These are phyloP conservation scores for Rhyacophila evoluta DNA, from an alignment of 2,888 invertebrate genomes.

Conservation along the genomic window DNA sequence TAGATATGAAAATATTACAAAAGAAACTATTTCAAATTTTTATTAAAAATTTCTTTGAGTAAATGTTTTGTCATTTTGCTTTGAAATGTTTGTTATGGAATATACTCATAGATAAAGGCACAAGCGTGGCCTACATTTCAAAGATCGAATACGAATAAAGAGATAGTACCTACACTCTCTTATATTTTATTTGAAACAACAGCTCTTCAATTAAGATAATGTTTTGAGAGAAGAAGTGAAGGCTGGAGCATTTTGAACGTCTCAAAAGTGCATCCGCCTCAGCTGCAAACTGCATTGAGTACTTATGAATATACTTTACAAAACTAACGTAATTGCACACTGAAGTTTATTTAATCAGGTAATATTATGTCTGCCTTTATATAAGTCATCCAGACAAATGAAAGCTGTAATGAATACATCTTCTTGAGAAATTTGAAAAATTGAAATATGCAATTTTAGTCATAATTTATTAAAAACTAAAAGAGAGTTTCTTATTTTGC, in stretches of 20 bases:
- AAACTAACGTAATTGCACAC: background rate
- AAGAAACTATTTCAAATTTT: too few species aligned
- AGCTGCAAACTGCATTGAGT: background rate
- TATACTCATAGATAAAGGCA: too few species aligned
- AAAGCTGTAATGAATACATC: background rate
- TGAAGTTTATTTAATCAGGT: background rate
- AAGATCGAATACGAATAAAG: constrained; percentile 1
- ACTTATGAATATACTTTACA: background rate
- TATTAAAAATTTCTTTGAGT: too few species aligned
- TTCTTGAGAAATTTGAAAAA: background rate
- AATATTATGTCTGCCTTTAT: background rate
- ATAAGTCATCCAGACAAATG: background rate
- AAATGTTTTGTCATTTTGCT: too few species aligned
- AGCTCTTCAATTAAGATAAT: constrained; percentile 39
- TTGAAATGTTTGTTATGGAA: too few species aligned
- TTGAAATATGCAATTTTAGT: background rate
- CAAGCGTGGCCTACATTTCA: background rate
- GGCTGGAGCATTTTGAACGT: background rate
- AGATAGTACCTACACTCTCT: constrained; percentile 26
- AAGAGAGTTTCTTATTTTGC: too few species aligned
- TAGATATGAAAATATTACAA: too few species aligned
- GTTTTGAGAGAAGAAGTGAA: constrained; percentile 29
- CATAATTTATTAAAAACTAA: too few species aligned
- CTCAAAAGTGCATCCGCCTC: background rate
- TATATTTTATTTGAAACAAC: constrained; percentile 33